Percentiles rank a stretch among this genome's conserved stretches.
Evolutionary conservation across 23 tunicate species (phyloP).

Genomic region (Diplosoma virens): DNA sequence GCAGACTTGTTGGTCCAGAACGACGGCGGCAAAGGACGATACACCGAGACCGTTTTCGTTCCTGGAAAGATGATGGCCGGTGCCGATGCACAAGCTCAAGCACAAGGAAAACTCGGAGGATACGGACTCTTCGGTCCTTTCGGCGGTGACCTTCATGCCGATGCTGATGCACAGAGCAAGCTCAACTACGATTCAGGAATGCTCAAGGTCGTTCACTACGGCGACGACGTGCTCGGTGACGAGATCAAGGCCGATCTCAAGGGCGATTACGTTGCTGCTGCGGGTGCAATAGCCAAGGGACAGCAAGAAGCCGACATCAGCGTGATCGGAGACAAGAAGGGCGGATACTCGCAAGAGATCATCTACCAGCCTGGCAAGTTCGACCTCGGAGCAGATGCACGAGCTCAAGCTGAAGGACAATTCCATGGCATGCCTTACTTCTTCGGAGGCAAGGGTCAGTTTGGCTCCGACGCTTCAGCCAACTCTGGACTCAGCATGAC

Average conservation of each 20-base stretch:
- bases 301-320: neutral
- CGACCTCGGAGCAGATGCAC: neutral
- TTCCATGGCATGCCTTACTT: neutral
- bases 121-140: neutral
- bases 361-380: slow-evolving; percentile 8
- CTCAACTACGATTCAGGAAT: neutral
- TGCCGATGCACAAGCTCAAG: neutral
- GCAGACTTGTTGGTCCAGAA: neutral
- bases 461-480: neutral
- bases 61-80: slow-evolving; percentile 4
- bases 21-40: neutral
- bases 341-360: neutral
- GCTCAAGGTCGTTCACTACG: neutral
- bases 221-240: neutral
- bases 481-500: neutral
- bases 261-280: neutral
- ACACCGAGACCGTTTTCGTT: slow-evolving; percentile 7
- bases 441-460: slow-evolving; percentile 16
- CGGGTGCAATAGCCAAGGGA: neutral
- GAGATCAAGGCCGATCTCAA: slow-evolving; percentile 13
- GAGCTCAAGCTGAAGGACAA: neutral
- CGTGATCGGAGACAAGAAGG: slow-evolving; percentile 23
- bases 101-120: slow-evolving; percentile 1
- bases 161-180: slow-evolving; percentile 17
- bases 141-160: neutral